Base-by-base conservation (phyloP, 2,797 vertebrate genomes). In the Neomorphus geoffroyi region DNA sequence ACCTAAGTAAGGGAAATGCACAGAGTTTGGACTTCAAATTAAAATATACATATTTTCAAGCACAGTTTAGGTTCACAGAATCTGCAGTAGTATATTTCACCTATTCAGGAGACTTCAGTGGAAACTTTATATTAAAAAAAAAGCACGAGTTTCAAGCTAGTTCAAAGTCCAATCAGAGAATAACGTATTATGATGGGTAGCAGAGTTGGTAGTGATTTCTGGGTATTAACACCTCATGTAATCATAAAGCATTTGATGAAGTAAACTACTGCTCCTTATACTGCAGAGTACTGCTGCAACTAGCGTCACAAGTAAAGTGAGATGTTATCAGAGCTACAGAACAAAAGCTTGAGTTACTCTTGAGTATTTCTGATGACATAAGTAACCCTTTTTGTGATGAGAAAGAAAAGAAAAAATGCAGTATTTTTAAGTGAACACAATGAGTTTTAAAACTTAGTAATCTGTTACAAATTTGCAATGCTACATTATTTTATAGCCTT, bases 381-480 rank as follows among this genome's bases (percentile, higher is more conserved):
- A 41, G 39, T 69, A 56, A 30, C 56, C 18, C 30, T 80, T 94
- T 96, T 73, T 84, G 50, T 84, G 84, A 93, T 37, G 39, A 83
- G 66, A 88, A 97, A 96, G 37, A 92, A 92, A 95, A 95, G 83
- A 82, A 94, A 94, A 66, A 96, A 27, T 22, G 4, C 9, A 41
- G 30, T 65, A 60, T 93, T 96, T 95, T 94, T 73, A 96, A 95
- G 71, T 86, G 58, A 23, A 88, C 50, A 18, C 26, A 88, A 60
- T 80, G 80, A 90, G 78, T 80, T 96, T 96, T 90, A 80, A 96
- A 96, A 96, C 43, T 74, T 87, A 93, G 50, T 83, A 93, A 96
- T 93, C 82, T 95, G 32, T 84, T 97, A 95, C 77, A 96, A 92
- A 69, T 97, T 95, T 94, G n/a, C 86, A 95, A 88, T 86, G 82